Base-by-base conservation (phyloP, 2,113 vertebrate species). In the Odocoileus virginianus region DNA sequence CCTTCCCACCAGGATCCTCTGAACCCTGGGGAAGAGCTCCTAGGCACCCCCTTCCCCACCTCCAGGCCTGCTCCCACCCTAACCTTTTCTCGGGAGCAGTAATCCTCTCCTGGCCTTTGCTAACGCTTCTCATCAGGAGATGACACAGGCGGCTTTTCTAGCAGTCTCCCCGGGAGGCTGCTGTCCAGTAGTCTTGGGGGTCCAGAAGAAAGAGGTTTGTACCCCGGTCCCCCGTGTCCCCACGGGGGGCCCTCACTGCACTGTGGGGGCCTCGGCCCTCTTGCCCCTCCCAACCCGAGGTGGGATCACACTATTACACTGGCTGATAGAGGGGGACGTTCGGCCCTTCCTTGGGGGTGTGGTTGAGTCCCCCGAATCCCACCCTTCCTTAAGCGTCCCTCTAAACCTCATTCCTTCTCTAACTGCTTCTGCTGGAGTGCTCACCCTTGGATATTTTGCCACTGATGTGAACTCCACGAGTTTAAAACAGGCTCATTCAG, bases 371-470 rank as follows among this genome's bases (percentile, higher is more conserved):
- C 30, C 58, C 19, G 33, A 43, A 54, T 82, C 45, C 67, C 78
- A 61, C n/a, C 52, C 83, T 91, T 54, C 55, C 52, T 86, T 94
- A 40, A 60, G 0, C 23, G 2, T 91, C 87, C n/a, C 89, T 88
- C 2, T 2, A 61, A 87, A n/a, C 54, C 30, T 92, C 16, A 1
- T 85, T 47, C 40, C 27, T 94, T 10, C 43, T 96, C 40, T 58
- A 82, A 64, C 30, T 64, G 91, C 76, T 92, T 93, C 67, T 86
- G 76, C 71, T 81, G 40, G n/a, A 79, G 58, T 87, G 87, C 15
- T 97, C 57, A 71, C 79, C 33, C 55, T 93, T 95, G 97, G 94
- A 93, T 64, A 47, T 83, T 95, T 96, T 92, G 43, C 58, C 67
- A 93, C 15, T 85, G n/a, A 89, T 78, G 43, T 45, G 74, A 91